phyloP scores from a whole-genome alignment of 2,888 invertebrate species.

The Meandrusa payeni region DNA sequence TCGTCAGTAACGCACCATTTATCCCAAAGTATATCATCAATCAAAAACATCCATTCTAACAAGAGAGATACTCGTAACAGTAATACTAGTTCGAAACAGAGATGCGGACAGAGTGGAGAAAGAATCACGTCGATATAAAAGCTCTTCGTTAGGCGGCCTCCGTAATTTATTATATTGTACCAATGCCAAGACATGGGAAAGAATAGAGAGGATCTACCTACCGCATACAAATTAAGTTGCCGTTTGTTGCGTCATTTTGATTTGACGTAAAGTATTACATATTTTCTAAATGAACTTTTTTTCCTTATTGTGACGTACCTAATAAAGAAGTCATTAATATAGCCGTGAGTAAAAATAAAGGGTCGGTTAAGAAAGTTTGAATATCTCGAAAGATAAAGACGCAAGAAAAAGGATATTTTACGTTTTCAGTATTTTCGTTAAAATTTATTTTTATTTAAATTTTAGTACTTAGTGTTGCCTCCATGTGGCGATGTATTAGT shows the following conservation, averaged over 20 bases:
- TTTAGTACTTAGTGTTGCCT: too few species aligned
- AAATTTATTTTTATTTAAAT: too few species aligned
- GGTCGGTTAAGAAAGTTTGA: too few species aligned
- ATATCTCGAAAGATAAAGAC: too few species aligned
- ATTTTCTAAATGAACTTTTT: too few species aligned
- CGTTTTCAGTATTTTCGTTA: too few species aligned
- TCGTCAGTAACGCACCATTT: too few species aligned
- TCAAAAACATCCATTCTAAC: slow-evolving; percentile 7
- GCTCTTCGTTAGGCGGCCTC: slow-evolving; percentile 44
- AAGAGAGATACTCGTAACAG: slow-evolving; percentile 3
- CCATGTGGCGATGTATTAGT: too few species aligned
- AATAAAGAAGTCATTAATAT: too few species aligned
- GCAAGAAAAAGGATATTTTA: too few species aligned
- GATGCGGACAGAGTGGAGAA: slow-evolving; percentile 30
- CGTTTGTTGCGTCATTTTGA: slow-evolving; percentile 6
- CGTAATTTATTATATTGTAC: slow-evolving; percentile 59
- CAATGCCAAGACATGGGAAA: slow-evolving; percentile 42
- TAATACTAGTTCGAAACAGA: slow-evolving; percentile 35
- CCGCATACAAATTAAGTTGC: slow-evolving; percentile 29
- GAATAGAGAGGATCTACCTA: slow-evolving; percentile 34
- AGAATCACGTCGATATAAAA: slow-evolving; percentile 45
- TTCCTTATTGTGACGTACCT: too few species aligned
- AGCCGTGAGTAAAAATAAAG: too few species aligned
- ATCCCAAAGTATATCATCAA: slow-evolving; percentile 9
- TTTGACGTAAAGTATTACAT: not conserved